A percentile compares a stretch with the other conserved stretches of the same genome.
phyloP scores from a whole-genome alignment of 2,888 invertebrate genomes.

The Netelia melanura region DNA sequence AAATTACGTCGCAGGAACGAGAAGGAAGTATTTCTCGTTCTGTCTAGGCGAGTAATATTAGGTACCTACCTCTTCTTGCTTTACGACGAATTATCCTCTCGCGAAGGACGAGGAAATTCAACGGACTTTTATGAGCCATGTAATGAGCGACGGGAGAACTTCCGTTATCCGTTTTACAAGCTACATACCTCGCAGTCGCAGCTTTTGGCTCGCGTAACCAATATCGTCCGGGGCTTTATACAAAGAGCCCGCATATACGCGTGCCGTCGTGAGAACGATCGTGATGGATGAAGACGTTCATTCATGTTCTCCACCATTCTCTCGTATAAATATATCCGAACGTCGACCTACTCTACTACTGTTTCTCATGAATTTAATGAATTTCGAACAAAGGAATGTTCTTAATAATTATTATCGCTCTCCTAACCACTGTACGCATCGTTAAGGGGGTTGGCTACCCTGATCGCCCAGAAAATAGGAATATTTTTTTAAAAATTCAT shows the following conservation, averaged over 20 bases:
- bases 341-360: not conserved
- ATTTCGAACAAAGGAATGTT: not conserved
- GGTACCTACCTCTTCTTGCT: constrained; percentile 1
- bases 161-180: constrained; percentile 9
- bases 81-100: constrained; percentile 25
- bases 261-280: constrained; percentile 49
- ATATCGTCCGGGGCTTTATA: not conserved
- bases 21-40: not conserved
- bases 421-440: no score
- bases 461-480: no score
- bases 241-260: not conserved
- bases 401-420: not conserved
- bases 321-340: not conserved
- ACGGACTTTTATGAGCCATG: constrained; percentile 61
- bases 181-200: not conserved
- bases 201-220: constrained; percentile 14
- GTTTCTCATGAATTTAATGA: not conserved
- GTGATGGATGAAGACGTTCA: constrained; percentile 54
- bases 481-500: no score
- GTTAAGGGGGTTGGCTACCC: no score
- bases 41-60: not conserved
- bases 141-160: constrained; percentile 56
- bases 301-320: constrained; percentile 5
- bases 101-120: constrained; percentile 49
- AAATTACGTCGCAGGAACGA: not conserved